Percentiles rank a stretch among this genome's conserved stretches.
Evolutionary conservation across 1,140 invertebrate genomes (phyloP).

Genomic region (Vollenhovia emeryi): DNA sequence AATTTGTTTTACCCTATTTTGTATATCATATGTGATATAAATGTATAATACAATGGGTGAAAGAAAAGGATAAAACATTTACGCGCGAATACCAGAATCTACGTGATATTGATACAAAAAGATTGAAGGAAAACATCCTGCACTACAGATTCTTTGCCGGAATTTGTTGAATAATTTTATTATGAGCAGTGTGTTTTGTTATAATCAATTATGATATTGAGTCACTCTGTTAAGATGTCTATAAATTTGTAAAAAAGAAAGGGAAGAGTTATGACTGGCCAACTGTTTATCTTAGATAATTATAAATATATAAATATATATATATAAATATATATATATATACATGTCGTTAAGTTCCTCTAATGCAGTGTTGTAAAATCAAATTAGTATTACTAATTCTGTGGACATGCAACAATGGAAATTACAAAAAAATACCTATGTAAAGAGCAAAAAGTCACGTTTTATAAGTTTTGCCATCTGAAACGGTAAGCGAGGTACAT

Average conservation of each 20-base stretch:
- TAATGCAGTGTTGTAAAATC: constrained; percentile 82
- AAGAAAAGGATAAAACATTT: background rate
- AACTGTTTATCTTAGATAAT: constrained; percentile 80
- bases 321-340: constrained; percentile 69
- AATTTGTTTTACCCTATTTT: constrained; percentile 67
- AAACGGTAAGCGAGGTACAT: constrained; percentile 69
- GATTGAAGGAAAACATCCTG: constrained; percentile 47
- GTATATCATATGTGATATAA: constrained; percentile 47
- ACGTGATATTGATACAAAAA: constrained; percentile 45
- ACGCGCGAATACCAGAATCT: constrained; percentile 31
- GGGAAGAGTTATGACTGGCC: constrained; percentile 76
- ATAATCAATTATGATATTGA: constrained; percentile 72
- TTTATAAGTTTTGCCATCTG: constrained; percentile 79
- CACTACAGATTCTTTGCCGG: constrained; percentile 37
- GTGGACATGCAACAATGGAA: constrained; percentile 71
- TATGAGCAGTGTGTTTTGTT: constrained; percentile 47
- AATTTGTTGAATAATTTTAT: constrained; percentile 63
- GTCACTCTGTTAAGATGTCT: constrained; percentile 75
- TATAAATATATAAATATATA: constrained; percentile 65
- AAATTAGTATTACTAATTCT: constrained; percentile 81
- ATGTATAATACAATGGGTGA: constrained; percentile 61
- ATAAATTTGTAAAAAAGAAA: constrained; percentile 73
- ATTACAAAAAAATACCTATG: constrained; percentile 66
- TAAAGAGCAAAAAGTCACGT: constrained; percentile 62
- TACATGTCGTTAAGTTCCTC: constrained; percentile 80